phyloP scores from a whole-genome alignment of 1,140 invertebrate species.

The Armadillidium nasatum region DNA sequence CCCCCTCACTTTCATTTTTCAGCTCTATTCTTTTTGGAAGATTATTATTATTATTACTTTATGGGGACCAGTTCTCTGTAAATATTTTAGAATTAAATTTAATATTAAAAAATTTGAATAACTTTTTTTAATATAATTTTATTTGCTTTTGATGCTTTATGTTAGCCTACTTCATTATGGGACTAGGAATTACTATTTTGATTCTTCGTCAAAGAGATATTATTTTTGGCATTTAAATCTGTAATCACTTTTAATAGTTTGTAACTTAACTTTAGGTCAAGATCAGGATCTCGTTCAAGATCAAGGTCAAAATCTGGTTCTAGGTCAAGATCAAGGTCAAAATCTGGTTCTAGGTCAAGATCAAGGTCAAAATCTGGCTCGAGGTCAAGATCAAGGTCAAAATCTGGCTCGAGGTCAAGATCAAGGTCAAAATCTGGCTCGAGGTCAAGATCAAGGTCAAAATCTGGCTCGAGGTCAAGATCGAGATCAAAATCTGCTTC shows the following conservation, averaged over 20 bases:
- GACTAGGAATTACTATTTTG: not conserved
- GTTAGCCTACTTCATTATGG: not conserved
- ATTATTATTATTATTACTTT: not conserved
- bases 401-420: not conserved
- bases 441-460: not conserved
- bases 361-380: not conserved
- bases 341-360: not conserved
- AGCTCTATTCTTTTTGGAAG: not conserved
- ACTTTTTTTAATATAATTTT: not conserved
- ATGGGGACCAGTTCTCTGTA: not conserved
- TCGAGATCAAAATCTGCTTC: too few relatives aligned
- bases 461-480: too few relatives aligned
- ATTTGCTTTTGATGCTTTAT: not conserved
- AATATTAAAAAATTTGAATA: not conserved
- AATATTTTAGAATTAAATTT: not conserved
- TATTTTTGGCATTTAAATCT: not conserved
- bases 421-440: not conserved
- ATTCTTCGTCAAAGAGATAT: not conserved
- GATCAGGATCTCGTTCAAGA: conserved; percentile 7
- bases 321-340: conserved; percentile 3
- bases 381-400: not conserved
- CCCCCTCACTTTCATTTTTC: not conserved
- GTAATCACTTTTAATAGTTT: not conserved
- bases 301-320: conserved; percentile 7
- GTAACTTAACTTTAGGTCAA: not conserved